Percentiles rank a stretch among this genome's conserved stretches.
Evolutionary conservation across 2,797 vertebrate species (phyloP).

Genomic region (Setipinna tenuifilis): DNA sequence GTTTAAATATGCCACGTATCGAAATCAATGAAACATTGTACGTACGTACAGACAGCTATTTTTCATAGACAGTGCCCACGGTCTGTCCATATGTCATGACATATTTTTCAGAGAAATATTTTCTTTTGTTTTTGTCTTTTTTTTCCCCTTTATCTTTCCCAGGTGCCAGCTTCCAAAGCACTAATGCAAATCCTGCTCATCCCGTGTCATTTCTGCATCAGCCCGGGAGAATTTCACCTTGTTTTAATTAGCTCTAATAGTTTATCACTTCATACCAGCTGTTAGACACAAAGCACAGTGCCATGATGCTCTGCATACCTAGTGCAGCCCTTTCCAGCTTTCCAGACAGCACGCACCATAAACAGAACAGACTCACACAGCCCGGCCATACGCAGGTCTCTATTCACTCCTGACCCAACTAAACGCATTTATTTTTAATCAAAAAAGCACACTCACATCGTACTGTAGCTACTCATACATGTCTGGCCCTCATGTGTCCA

Average conservation of each 20-base stretch:
- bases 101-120: neutral
- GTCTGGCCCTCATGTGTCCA: neutral
- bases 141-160: neutral
- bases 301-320: neutral
- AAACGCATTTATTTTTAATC: neutral
- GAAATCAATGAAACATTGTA: neutral
- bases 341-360: neutral
- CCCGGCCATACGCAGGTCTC: neutral
- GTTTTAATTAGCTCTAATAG: conserved; percentile 5
- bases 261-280: neutral
- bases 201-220: neutral
- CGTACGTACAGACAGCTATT: neutral
- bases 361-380: neutral
- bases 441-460: neutral
- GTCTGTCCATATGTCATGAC: neutral
- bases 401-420: neutral
- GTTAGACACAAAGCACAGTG: neutral
- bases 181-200: neutral
- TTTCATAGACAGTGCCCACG: neutral
- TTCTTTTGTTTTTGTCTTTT: neutral
- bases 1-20: neutral
- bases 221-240: neutral
- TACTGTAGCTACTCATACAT: neutral
- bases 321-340: neutral
- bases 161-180: neutral